Evolutionary conservation across 2,888 invertebrate species (phyloP), one percentile per base, ranked within the genome.

Genomic region (Nematopogon swammerdamellus): DNA sequence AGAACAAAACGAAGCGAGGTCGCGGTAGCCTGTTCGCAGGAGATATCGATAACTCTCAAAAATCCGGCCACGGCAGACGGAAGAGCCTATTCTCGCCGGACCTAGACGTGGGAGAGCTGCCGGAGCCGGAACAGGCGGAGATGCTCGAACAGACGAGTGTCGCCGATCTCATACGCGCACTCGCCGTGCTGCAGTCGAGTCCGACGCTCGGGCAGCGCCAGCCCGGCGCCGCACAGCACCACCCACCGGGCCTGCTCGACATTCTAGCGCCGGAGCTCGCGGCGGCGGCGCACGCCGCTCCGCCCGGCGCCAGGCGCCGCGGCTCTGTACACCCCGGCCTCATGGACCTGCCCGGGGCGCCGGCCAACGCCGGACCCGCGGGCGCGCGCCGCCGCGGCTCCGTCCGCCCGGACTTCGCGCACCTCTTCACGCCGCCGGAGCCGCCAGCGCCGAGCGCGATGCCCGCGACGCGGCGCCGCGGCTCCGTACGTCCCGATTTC

Each of bases 61-160:
- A 51, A 8, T 67, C 70, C 20, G 46, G 11, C 4, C 3, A 18
- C 14, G 25, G 25, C 4, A 25, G 25, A 25, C 8, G 36, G 11
- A 36, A 36, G 36, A 81, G 76, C 56, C 60, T 77, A 44, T 83
- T 79, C 51, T 76, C 77, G 51, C 72, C 77, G 16, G 70, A 76
- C 54, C 60, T 79, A 2, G 74, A 77, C 51, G 65, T 76, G 53
- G 59, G 67, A 45, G 66, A 59, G 55, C 60, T 77, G 29, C 68
- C 74, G 19, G 70, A 79, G 59, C 60, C 67, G 1, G 73, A 80
- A 54, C 82, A 83, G 58, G 80, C 83, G 5, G 82, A 83, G 59
- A 82, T 91, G 11, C 71, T 92, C 50, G 92, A 92, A 66, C 87
- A 91, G 59, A 92, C 92, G 0, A 90, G 91, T 18, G 81, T 93